Conservation (phyloP, 92 coral and sea anemone genomes). For the Umimayanthus chanpuru region DNA sequence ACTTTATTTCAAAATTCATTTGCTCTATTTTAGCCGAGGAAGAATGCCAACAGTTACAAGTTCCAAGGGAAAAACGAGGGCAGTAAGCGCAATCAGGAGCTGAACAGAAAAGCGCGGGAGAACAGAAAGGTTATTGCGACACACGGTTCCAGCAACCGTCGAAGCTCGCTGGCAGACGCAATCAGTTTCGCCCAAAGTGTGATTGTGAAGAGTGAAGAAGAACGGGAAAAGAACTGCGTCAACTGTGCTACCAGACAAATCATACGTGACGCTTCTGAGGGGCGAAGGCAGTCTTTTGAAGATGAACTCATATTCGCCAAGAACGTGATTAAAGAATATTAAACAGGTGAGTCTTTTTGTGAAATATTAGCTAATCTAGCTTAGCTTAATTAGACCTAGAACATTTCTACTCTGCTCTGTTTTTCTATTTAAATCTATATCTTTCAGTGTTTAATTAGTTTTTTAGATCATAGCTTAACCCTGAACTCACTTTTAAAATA, state of each 20-base stretch:
- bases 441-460: no score
- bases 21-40: no score
- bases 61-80: background rate
- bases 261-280: background rate
- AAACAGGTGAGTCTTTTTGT: background rate
- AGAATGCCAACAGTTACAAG: no score
- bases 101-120: conserved; percentile 25
- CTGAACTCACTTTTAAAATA: no score
- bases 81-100: background rate
- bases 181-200: conserved; percentile 21
- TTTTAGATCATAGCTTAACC: no score
- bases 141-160: background rate
- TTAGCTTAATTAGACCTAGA: background rate
- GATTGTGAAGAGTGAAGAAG: background rate
- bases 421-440: no score
- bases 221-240: background rate
- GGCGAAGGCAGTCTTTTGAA: conserved; percentile 17
- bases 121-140: conserved; percentile 6
- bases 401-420: no score
- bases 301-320: conserved; percentile 12
- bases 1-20: no score
- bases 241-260: background rate
- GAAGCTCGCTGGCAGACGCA: conserved; percentile 16
- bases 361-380: no score
- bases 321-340: background rate